Evolutionary conservation across 2,888 invertebrate species (phyloP).

Genomic region (Drosophila macrothrix): DNA sequence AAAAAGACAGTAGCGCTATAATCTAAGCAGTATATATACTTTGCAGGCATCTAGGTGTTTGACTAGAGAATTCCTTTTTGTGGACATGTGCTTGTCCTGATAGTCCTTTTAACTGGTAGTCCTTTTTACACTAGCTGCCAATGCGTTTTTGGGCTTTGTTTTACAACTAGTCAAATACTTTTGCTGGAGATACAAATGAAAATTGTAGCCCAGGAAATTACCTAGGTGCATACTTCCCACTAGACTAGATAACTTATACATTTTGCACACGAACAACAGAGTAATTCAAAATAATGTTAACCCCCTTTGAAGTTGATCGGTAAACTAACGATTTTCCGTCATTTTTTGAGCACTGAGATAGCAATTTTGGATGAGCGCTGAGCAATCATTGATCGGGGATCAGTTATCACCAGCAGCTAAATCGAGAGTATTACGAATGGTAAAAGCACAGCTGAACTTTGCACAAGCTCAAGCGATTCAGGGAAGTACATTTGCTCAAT

Average conservation of each 20-base stretch:
- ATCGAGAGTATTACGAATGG: conserved; percentile 23
- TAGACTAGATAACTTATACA: not conserved
- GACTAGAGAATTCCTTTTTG: not conserved
- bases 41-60: not conserved
- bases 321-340: not conserved
- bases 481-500: conserved; percentile 43
- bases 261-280: not conserved
- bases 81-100: not conserved
- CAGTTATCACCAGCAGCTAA: not conserved
- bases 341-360: not conserved
- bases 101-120: not conserved
- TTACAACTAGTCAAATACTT: not conserved
- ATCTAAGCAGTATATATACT: no score
- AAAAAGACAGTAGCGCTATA: no score
- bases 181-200: not conserved
- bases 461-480: conserved; percentile 25
- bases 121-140: not conserved
- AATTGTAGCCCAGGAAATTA: not conserved
- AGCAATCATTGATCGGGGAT: conserved; percentile 1
- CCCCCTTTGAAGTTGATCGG: not conserved
- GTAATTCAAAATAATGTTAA: not conserved
- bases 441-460: conserved; percentile 41
- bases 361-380: conserved; percentile 5
- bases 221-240: not conserved
- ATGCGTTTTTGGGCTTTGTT: not conserved